Evolutionary conservation across 2,113 vertebrate genomes (phyloP).

Genomic region (Tinamus guttatus): DNA sequence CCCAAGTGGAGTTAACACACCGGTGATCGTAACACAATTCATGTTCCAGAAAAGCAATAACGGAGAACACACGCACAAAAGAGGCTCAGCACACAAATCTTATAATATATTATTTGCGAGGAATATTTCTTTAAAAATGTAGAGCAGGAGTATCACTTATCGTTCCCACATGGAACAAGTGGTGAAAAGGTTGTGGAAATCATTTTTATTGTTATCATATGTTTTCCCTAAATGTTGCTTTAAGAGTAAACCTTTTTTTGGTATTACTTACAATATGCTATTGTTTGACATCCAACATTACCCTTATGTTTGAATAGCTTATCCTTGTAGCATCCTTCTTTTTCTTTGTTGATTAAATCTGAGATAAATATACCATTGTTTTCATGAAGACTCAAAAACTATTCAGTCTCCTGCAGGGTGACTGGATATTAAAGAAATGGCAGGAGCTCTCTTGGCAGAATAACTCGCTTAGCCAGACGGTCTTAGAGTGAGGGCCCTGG

Average conservation of each 20-base stretch:
- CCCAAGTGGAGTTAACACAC: constrained; percentile 15
- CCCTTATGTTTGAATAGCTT: constrained; percentile 68
- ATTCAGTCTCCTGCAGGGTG: neutral
- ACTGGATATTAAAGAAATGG: constrained; percentile 9
- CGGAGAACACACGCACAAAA: constrained; percentile 31
- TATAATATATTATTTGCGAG: constrained; percentile 67
- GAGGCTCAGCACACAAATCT: constrained; percentile 57
- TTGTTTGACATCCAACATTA: constrained; percentile 75
- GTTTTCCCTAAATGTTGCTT: constrained; percentile 69
- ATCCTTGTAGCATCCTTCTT: constrained; percentile 56
- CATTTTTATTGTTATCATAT: constrained; percentile 81
- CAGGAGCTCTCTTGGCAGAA: neutral
- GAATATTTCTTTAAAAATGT: constrained; percentile 74
- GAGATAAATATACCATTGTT: constrained; percentile 61
- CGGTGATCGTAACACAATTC: constrained; percentile 25
- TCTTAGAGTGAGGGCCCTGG: neutral
- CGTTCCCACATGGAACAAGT: constrained; percentile 73
- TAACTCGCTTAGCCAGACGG: neutral
- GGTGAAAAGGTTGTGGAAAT: constrained; percentile 77
- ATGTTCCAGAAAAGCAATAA: constrained; percentile 38
- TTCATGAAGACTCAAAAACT: constrained; percentile 58
- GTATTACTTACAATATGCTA: constrained; percentile 70
- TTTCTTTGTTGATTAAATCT: constrained; percentile 54
- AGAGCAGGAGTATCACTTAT: constrained; percentile 67
- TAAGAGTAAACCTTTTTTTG: constrained; percentile 64